phyloP scores from a whole-genome alignment of 2,888 invertebrate species.

The Drosophila algonquin region DNA sequence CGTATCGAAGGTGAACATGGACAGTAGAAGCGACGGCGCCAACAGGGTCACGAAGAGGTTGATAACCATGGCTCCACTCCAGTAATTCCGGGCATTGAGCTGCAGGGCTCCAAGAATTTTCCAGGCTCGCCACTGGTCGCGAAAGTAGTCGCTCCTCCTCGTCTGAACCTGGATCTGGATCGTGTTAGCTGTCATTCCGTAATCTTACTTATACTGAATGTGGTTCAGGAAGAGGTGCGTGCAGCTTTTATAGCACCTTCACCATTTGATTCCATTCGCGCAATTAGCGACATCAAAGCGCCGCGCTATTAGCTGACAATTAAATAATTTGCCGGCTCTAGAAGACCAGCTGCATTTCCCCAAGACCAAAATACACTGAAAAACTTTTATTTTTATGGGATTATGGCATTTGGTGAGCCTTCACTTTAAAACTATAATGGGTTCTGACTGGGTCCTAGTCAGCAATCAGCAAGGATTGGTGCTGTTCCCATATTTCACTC shows the following conservation, averaged over 20 bases:
- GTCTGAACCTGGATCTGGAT: background rate
- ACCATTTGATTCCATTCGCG: conserved; percentile 17
- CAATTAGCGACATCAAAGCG: conserved; percentile 31
- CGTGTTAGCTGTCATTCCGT: background rate
- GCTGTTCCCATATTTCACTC: no score
- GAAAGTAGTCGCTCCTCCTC: conserved; percentile 36
- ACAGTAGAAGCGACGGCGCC: conserved; percentile 24
- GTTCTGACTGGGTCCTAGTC: no score
- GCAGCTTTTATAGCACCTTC: conserved; percentile 44
- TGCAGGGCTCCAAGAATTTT: conserved; percentile 42
- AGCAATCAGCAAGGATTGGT: no score
- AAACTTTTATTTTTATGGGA: no score
- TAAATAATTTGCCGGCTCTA: conserved; percentile 32
- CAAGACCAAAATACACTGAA: background rate
- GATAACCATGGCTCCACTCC: conserved; percentile 7
- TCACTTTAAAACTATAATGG: no score
- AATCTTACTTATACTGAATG: conserved; percentile 7
- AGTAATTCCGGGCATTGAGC: conserved; percentile 30
- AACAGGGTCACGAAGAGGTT: conserved; percentile 10
- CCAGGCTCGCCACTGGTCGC: conserved; percentile 38
- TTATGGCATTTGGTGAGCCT: no score
- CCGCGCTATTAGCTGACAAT: conserved; percentile 5
- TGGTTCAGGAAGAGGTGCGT: background rate
- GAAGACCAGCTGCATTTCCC: background rate
- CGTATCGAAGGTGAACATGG: conserved; percentile 30